Evolutionary conservation across 2,797 vertebrate species (phyloP).

Genomic region (Dendrocincla tyrannina): DNA sequence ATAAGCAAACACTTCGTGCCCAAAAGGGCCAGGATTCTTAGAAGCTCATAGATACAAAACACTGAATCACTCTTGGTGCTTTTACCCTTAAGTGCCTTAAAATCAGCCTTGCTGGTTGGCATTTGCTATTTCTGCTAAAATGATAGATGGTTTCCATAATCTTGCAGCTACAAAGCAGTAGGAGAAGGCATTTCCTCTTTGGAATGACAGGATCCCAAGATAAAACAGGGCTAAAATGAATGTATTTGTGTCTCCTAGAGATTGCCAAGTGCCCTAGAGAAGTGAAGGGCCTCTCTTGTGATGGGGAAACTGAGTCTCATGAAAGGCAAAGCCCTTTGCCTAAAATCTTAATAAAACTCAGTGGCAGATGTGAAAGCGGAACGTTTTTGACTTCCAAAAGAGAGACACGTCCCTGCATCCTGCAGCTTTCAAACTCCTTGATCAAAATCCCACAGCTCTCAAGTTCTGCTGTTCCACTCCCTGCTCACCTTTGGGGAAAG

Average conservation of each 20-base stretch:
- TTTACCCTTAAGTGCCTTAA: not conserved
- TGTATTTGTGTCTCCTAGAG: not conserved
- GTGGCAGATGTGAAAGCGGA: not conserved
- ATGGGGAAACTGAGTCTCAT: not conserved
- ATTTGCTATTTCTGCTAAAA: not conserved
- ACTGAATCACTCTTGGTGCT: not conserved
- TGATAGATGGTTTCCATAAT: not conserved
- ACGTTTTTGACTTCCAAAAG: not conserved
- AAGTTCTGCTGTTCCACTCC: not conserved
- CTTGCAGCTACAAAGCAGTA: not conserved
- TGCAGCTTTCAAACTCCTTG: not conserved
- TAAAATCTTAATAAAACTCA: not conserved
- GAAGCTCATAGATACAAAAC: not conserved
- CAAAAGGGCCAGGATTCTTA: not conserved
- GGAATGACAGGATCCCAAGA: not conserved
- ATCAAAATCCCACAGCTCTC: not conserved
- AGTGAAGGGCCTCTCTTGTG: not conserved
- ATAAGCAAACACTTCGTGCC: not conserved
- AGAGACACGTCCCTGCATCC: not conserved
- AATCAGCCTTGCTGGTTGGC: not conserved
- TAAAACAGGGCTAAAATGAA: rapidly evolving
- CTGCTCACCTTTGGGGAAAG: not conserved
- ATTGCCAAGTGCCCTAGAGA: not conserved
- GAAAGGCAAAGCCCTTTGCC: not conserved
- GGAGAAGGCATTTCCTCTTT: not conserved